A percentile compares a stretch with the other conserved stretches of the same genome.
Conservation (phyloP, 2,888 invertebrate genomes). For the Taphrorychus bicolor region DNA sequence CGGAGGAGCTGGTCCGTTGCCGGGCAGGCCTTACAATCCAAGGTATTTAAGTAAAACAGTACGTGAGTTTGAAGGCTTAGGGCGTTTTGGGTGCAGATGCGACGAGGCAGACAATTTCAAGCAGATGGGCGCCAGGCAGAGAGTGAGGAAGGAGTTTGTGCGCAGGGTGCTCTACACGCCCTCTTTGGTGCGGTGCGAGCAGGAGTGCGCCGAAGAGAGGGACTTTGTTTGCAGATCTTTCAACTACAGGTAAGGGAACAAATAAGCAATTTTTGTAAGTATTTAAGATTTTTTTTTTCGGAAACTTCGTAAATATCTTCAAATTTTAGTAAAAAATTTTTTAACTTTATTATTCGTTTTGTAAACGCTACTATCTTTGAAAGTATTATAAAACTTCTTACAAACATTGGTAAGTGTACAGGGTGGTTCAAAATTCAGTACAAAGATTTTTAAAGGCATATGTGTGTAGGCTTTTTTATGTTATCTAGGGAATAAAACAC, state of each 20-base stretch:
- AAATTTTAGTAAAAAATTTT: too few relatives aligned
- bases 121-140: slow-evolving; percentile 79
- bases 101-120: slow-evolving; percentile 80
- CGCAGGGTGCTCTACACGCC: slow-evolving; percentile 76
- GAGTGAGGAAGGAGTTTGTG: slow-evolving; percentile 81
- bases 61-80: too few relatives aligned
- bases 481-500: too few relatives aligned
- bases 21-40: background rate
- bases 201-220: slow-evolving; percentile 81
- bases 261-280: background rate
- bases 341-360: too few relatives aligned
- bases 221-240: slow-evolving; percentile 88
- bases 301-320: too few relatives aligned
- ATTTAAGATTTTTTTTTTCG: too few relatives aligned
- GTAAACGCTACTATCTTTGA: too few relatives aligned
- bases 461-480: too few relatives aligned
- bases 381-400: too few relatives aligned
- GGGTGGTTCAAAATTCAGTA: too few relatives aligned
- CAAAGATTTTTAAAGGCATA: too few relatives aligned
- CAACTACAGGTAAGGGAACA: slow-evolving; percentile 73
- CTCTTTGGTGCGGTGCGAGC: slow-evolving; percentile 80
- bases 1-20: background rate
- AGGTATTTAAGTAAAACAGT: background rate
- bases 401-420: too few relatives aligned
- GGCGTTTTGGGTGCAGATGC: slow-evolving; percentile 65